Evolutionary conservation across 2,888 invertebrate species (phyloP), one percentile per base, ranked within the genome.

Genomic region (Hypselothyrea guttata): DNA sequence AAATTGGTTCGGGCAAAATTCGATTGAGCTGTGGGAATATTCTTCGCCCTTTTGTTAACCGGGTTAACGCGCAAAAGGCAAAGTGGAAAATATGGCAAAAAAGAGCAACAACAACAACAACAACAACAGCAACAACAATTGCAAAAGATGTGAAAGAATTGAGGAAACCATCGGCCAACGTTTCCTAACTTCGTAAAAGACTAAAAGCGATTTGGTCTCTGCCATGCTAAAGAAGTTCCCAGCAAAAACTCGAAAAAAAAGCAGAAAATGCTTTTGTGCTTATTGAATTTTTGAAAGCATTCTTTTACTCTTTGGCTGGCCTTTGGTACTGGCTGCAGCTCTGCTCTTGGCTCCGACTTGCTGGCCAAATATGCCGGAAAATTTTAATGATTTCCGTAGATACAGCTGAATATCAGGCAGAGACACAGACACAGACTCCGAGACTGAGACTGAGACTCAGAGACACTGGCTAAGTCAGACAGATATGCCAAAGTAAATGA

Each of bases 1-100:
- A 87, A 87, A 87, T 86, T 85, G 85, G 78, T 79, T 86, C 64
- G 73, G 75, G 75, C 71, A 49, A 82, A 85, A 87, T 81, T 85
- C 86, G 81, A 86, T 86, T 84, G 83, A 81, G 79, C 75, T 83
- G 75, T 74, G 84, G 78, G 83, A 85, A 84, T 85, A 71, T 81
- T 74, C 77, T 62, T 63, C 59, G 66, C 62, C 78, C 79, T 75
- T 83, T 86, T 84, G 76, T 86, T 81, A 84, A 74, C 76, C 71
- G 68, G 68, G 78, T 74, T 81, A 75, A 70, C 64, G 65, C 61
- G 71, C 62, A 66, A 66, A 59, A 53, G 68, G 59, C 60, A 54
- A 65, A 66, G 65, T 49, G 61, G 61, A 76, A 75, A 72, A 72
- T 70, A 70, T 64, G 66, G 66, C 59, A 62, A 75, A 37, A 22